Conservation (phyloP, 2,797 vertebrate species). For the Lemur catta region DNA sequence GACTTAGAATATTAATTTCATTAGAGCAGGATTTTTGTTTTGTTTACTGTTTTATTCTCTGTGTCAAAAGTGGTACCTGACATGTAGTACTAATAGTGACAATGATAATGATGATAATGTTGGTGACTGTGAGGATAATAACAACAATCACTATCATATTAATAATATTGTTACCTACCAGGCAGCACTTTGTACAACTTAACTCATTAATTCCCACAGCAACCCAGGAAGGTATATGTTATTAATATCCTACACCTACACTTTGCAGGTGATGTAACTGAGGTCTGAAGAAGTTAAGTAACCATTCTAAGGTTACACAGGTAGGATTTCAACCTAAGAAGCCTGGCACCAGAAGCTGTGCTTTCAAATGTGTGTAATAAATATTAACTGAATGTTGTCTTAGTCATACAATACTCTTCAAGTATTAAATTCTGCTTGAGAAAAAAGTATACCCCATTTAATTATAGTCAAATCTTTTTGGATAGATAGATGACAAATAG, state of each 20-base stretch:
- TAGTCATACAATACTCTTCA: neutral
- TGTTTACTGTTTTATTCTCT: neutral
- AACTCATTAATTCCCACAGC: neutral
- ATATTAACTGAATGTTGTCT: neutral
- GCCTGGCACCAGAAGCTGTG: neutral
- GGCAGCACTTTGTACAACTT: neutral
- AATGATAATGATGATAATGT: neutral
- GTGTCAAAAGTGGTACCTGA: neutral
- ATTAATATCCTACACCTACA: neutral
- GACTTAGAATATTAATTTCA: neutral
- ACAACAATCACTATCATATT: neutral
- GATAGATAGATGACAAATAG: neutral
- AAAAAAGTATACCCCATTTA: neutral
- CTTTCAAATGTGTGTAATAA: neutral
- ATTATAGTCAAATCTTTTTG: neutral
- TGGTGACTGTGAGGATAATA: neutral
- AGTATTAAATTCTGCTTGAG: neutral
- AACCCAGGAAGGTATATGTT: neutral
- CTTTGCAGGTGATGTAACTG: conserved; percentile 8
- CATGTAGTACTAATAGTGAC: neutral
- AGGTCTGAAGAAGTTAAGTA: neutral
- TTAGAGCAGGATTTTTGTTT: neutral
- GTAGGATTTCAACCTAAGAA: neutral
- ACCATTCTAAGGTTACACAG: neutral
- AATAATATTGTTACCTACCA: neutral